These are phyloP conservation scores for Anguilla megastoma DNA, from an alignment of 2,797 vertebrate species.

Conservation along the genomic window DNA sequence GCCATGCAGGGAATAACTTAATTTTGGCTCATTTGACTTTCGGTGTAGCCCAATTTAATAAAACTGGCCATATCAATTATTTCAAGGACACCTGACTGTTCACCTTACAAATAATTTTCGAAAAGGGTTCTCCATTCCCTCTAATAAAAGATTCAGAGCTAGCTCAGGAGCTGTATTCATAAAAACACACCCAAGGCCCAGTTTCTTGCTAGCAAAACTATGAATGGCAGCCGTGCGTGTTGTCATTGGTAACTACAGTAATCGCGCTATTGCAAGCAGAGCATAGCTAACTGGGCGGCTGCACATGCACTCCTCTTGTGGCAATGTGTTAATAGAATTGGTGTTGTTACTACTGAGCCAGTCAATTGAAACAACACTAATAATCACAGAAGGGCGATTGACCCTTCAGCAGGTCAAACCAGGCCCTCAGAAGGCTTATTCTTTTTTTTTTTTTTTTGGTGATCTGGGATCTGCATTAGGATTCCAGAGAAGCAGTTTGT, in stretches of 20 bases:
- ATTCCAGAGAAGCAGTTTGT: slow-evolving; percentile 14
- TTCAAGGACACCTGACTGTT: slow-evolving; percentile 14
- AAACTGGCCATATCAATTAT: slow-evolving; percentile 20
- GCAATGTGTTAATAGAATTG: neutral
- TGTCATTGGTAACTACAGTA: neutral
- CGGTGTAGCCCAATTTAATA: slow-evolving; percentile 33
- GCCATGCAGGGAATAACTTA: slow-evolving; percentile 41
- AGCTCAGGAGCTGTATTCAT: neutral
- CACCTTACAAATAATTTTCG: neutral
- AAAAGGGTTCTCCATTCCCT: neutral
- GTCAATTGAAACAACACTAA: neutral
- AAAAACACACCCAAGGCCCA: neutral
- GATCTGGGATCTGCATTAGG: neutral
- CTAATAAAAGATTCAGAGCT: neutral
- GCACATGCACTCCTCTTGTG: neutral
- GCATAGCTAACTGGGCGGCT: neutral
- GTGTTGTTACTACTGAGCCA: slow-evolving; percentile 2
- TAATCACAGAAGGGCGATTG: slow-evolving; percentile 18
- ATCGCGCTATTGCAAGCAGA: neutral
- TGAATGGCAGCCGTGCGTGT: neutral
- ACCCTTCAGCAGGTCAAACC: slow-evolving; percentile 15
- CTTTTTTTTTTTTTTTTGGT: neutral
- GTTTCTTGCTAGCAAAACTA: neutral
- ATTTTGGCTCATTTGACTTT: slow-evolving; percentile 37
- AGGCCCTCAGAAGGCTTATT: neutral